Evolutionary conservation across 2,888 invertebrate genomes (phyloP), one percentile per base, ranked within the genome.

Genomic region (Tipula vernalis): DNA sequence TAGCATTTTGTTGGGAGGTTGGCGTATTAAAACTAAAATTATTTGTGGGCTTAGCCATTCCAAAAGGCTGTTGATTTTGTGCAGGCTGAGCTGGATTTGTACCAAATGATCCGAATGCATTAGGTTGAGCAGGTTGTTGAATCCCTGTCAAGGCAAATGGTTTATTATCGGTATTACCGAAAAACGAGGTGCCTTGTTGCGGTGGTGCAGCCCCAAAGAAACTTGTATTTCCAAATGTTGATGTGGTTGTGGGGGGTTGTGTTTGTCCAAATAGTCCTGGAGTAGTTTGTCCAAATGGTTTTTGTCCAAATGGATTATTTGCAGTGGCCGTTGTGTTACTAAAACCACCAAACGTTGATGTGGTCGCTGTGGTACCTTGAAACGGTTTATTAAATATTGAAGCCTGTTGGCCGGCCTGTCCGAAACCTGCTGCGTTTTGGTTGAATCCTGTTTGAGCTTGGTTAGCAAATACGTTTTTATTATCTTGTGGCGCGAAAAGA

Each of bases 331-430:
- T 88, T 0, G 91, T 89, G 3, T 89, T 89, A 87, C 91, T 91
- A 0, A 89, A 88, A 15, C 89, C 87, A 2, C 90, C 88, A 3
- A 90, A 89, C 1, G 90, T 90, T 88, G 87, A 89, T 2, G 91
- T 90, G 51, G 91, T 90, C 83, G 91, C 91, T 0, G 91, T 90
- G 3, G 94, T 91, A 13, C 92, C 93, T 86, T 93, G 92, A 88
- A 92, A 93, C 86, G 93, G 93, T 91, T 95, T 95, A 0, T 95
- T 95, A 91, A 97, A 95, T 51, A 96, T 92, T 86, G 93, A 92
- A 0, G 93, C 92, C 0, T 94, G 92, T 44, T 93, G 93, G 5
- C 93, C 93, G 0, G 93, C 93, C 0, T 93, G 93, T 87, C 93
- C 92, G 89, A 94, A 94, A 0, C 90, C 89, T 10, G 90, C 90